Percentiles rank a stretch among this genome's conserved stretches.
These are phyloP conservation scores for Hepsetus odoe DNA, from an alignment of 2,113 vertebrate genomes.

Conservation along the genomic window DNA sequence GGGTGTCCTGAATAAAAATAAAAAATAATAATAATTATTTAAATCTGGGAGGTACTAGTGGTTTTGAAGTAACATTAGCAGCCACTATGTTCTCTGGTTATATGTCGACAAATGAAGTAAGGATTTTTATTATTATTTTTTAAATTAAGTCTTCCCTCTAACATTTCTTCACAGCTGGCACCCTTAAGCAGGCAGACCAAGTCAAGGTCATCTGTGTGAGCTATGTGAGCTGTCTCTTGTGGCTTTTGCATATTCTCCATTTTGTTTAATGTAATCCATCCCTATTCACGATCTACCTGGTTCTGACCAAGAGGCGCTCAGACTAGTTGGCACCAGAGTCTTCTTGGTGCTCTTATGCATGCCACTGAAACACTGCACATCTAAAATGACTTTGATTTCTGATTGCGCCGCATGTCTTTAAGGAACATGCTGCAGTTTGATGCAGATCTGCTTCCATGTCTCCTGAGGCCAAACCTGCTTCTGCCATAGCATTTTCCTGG, in stretches of 20 bases:
- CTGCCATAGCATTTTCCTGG: neutral
- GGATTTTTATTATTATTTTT: neutral
- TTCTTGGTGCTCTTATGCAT: constrained; percentile 57
- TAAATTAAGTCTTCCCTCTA: no score
- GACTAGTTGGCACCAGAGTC: neutral
- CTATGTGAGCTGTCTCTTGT: constrained; percentile 30
- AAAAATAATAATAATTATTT: no score
- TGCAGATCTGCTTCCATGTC: neutral
- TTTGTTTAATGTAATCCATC: neutral
- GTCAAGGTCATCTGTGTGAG: constrained; percentile 65
- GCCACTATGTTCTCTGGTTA: no score
- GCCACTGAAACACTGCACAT: constrained; percentile 68
- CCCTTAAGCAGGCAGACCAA: constrained; percentile 2
- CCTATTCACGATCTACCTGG: neutral
- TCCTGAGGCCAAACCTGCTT: neutral
- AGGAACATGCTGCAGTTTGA: constrained; percentile 42
- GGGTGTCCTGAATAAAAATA: constrained; percentile 4
- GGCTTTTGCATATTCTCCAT: neutral
- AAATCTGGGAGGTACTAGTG: no score
- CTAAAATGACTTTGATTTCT: constrained; percentile 69
- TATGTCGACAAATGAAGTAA: no score
- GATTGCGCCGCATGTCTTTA: constrained; percentile 66
- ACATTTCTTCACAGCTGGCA: neutral
- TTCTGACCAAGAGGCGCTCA: constrained; percentile 14
- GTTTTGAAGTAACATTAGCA: no score